Evolutionary conservation across 64 coral and sea anemone genomes (phyloP).

Genomic region (Cladopsammia gracilis): DNA sequence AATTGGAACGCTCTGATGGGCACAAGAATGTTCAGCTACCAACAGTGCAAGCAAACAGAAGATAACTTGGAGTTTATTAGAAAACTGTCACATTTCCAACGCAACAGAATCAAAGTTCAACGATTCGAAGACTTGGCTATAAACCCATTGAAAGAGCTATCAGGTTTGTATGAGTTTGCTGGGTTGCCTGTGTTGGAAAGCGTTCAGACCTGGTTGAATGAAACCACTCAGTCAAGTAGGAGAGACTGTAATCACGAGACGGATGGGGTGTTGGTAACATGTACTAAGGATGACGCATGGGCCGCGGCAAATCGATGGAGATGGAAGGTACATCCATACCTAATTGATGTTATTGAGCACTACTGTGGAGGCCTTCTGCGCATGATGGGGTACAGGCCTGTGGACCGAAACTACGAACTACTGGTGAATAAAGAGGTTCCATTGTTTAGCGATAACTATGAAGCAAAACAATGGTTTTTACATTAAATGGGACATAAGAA

Average conservation of each 20-base stretch:
- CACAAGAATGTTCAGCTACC: constrained; percentile 19
- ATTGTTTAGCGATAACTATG: constrained; percentile 20
- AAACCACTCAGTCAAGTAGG: constrained; percentile 27
- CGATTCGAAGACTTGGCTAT: constrained; percentile 45
- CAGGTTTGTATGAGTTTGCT: constrained; percentile 26
- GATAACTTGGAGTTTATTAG: constrained; percentile 34
- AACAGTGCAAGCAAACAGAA: constrained; percentile 25
- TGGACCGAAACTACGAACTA: neutral
- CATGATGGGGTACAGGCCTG: constrained; percentile 28
- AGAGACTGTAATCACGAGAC: neutral
- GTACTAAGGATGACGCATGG: constrained; percentile 25
- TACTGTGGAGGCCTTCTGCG: constrained; percentile 24
- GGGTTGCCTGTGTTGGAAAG: constrained; percentile 18
- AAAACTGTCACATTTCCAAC: neutral
- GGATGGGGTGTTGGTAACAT: neutral
- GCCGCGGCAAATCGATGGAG: constrained; percentile 37
- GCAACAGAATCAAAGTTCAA: neutral
- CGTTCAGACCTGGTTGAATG: constrained; percentile 24
- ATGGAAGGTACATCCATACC: constrained; percentile 36
- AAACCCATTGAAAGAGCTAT: constrained; percentile 14
- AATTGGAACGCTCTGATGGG: neutral
- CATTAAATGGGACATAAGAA: neutral
- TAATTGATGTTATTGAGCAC: constrained; percentile 31
- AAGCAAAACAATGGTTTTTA: constrained; percentile 19
- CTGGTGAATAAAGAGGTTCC: neutral